Percentiles rank a stretch among this genome's conserved stretches.
phyloP scores from a whole-genome alignment of 2,113 vertebrate genomes.

The Dendrocopos noguchii region DNA sequence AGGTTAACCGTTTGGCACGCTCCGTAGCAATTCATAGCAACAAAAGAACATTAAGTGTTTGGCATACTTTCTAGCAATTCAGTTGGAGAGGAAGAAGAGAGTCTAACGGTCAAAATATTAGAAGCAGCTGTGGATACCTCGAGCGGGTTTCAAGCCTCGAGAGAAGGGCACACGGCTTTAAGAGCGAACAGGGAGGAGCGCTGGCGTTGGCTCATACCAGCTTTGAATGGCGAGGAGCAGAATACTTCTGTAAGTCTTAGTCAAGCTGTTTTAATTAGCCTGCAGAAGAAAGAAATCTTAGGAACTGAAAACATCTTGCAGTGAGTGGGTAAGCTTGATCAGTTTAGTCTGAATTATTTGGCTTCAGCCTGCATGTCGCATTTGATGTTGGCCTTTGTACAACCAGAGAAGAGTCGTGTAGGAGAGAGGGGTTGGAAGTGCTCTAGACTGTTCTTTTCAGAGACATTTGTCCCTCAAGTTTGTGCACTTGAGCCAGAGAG shows the following conservation, averaged over 20 bases:
- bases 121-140: constrained; percentile 80
- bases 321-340: constrained; percentile 59
- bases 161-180: constrained; percentile 63
- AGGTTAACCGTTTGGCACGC: constrained; percentile 37
- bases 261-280: constrained; percentile 76
- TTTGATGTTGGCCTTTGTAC: constrained; percentile 61
- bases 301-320: constrained; percentile 72
- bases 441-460: constrained; percentile 41
- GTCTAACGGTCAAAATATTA: constrained; percentile 72
- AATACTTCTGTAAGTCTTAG: constrained; percentile 74
- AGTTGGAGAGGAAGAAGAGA: constrained; percentile 69
- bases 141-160: constrained; percentile 76
- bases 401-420: constrained; percentile 54
- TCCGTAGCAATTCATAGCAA: constrained; percentile 37
- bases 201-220: constrained; percentile 34
- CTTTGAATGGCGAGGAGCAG: constrained; percentile 66
- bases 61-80: constrained; percentile 41
- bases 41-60: constrained; percentile 19
- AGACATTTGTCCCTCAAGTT: constrained; percentile 65
- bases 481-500: constrained; percentile 46
- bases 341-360: constrained; percentile 69
- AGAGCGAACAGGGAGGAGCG: constrained; percentile 2
- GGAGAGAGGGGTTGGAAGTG: constrained; percentile 38
- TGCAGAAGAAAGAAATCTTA: constrained; percentile 58
- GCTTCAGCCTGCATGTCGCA: constrained; percentile 45